phyloP scores from a whole-genome alignment of 2,797 vertebrate genomes.

The Syngnathus acus region DNA sequence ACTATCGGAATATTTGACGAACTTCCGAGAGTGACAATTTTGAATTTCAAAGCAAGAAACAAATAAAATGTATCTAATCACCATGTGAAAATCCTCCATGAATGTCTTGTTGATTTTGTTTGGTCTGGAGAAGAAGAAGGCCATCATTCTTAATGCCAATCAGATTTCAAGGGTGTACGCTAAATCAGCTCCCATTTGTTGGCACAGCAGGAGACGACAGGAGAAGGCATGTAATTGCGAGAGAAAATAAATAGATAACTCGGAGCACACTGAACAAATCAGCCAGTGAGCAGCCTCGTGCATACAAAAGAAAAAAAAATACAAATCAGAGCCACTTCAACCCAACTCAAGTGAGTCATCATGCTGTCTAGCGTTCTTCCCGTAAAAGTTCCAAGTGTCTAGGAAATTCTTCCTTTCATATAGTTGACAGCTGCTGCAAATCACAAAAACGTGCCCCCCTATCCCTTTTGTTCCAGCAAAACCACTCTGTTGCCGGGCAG shows the following conservation, averaged over 20 bases:
- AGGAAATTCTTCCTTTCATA: conserved; percentile 44
- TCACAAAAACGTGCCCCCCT: conserved; percentile 34
- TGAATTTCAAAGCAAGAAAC: not conserved
- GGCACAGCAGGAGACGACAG: not conserved
- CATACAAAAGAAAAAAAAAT: not conserved
- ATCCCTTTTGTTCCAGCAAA: conserved; percentile 10
- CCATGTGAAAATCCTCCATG: not conserved
- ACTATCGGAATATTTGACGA: not conserved
- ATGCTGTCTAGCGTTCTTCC: conserved; percentile 42
- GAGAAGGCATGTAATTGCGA: conserved; percentile 1
- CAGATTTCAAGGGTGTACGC: not conserved
- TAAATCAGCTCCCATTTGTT: conserved; percentile 1
- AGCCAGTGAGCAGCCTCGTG: not conserved
- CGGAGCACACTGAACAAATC: not conserved
- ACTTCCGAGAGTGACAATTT: not conserved
- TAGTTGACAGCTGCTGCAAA: conserved; percentile 17
- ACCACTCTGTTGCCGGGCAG: conserved; percentile 10
- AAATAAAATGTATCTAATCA: not conserved
- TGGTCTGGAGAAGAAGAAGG: not conserved
- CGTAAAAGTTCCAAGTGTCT: conserved; percentile 40
- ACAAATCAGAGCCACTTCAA: conserved; percentile 7
- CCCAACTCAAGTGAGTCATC: conserved; percentile 42
- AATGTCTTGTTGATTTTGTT: conserved; percentile 2
- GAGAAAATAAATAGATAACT: not conserved
- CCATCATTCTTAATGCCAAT: not conserved